Evolutionary conservation across 2,113 vertebrate species (phyloP), one percentile per base, ranked within the genome.

Genomic region (Mastomys natalensis): DNA sequence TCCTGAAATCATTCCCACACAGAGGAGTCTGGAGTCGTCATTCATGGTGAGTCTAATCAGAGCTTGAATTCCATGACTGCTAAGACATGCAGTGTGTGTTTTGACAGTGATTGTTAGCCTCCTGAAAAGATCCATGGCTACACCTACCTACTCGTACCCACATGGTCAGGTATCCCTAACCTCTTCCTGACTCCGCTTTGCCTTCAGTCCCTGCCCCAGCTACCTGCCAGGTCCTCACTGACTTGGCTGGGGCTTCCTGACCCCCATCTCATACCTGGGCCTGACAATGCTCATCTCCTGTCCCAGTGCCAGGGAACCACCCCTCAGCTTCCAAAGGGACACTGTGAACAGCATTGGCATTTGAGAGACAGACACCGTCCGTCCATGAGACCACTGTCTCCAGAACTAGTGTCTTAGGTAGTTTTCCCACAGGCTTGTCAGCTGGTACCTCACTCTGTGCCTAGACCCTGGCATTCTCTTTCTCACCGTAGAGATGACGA

Each of bases 371-470:
- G n/a, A 58, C 21, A 9, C 60, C 45, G 40, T 15, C 84, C 19
- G 9, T 74, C 29, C 45, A 10, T 0, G 7, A 60, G 89, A 43
- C 9, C 29, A 26, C 40, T 40, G 58, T 62, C 58, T 40, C 21
- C 1, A 0, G 7, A 51, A 45, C 60, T 13, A 24, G 7, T 1
- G 19, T 24, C 19, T 29, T 2, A n/a, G 48, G 24, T 1, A 26
- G 29, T 68, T 66, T 88, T 22, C 40, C n/a, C 31, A 6, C 0
- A 53, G 76, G 8, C 22, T 48, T 31, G 0, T 17, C 24, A 3
- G 24, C 45, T 1, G 0, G 55, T 0, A 0, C 24, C n/a, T 1
- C 0, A 0, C 12, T 81, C 80, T 1, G 5, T 29, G 0, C 4
- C 24, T 1, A 7, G 66, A 2, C 16, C 5, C 72, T 40, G 0